Percentiles rank a stretch among this genome's conserved stretches.
phyloP scores from a whole-genome alignment of 2,797 vertebrate species.

The Coendou prehensilis region DNA sequence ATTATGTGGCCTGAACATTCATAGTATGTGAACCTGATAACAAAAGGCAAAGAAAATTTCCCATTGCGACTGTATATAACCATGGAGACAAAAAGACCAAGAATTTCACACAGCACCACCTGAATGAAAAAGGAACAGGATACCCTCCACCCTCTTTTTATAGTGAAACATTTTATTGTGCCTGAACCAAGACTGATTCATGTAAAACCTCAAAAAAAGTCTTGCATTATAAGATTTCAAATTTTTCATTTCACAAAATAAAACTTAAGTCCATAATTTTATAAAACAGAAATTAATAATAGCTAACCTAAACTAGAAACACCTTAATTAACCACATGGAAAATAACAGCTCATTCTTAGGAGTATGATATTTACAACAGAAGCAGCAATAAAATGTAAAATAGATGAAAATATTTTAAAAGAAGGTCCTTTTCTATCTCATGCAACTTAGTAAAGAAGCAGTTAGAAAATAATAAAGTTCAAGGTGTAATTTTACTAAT shows the following conservation, averaged over 20 bases:
- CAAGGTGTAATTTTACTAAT: constrained; percentile 74
- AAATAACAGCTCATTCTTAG: constrained; percentile 51
- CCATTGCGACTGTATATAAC: not conserved
- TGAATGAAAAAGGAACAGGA: constrained; percentile 1
- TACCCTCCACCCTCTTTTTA: not conserved
- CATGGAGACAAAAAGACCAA: not conserved
- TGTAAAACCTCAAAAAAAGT: constrained; percentile 47
- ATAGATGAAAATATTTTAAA: constrained; percentile 68
- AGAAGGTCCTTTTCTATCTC: not conserved
- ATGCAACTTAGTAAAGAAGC: constrained; percentile 33
- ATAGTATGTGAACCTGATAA: not conserved
- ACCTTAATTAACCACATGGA: constrained; percentile 38
- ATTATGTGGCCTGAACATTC: not conserved
- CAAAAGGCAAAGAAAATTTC: constrained; percentile 34
- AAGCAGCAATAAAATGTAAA: constrained; percentile 56
- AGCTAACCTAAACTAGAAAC: constrained; percentile 27
- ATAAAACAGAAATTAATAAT: constrained; percentile 39
- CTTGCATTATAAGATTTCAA: constrained; percentile 24
- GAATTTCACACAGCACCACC: not conserved
- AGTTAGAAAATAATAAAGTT: constrained; percentile 73
- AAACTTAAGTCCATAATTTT: constrained; percentile 1
- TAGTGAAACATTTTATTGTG: not conserved
- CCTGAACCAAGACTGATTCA: constrained; percentile 42
- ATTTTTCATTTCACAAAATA: constrained; percentile 52
- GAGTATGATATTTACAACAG: not conserved